Evolutionary conservation across 2,888 invertebrate species (phyloP), one percentile per base, ranked within the genome.

Genomic region (Tanypteryx hageni): DNA sequence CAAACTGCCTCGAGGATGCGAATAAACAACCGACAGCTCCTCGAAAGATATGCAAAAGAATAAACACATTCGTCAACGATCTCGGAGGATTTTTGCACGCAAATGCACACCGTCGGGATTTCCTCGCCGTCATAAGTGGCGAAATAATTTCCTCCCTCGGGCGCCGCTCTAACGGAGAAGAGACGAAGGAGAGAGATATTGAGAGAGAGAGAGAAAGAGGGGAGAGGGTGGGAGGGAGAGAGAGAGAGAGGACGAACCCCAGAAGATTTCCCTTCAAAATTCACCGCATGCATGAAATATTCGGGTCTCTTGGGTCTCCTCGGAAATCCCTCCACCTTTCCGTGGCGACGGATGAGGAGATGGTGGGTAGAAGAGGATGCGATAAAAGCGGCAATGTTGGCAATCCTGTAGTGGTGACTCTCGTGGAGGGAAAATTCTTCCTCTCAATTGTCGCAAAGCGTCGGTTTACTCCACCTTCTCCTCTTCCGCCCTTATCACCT

Each of bases 231-330:
- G n/a, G n/a, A n/a, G n/a, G n/a, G n/a, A 27, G 86, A 86, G 64
- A 31, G 64, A 68, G 11, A 44, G n/a, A 16, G 89, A 64, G n/a
- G 61, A 57, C 14, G 84, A n/a, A 44, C 56, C 44, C 68, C 14
- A 16, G 89, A 44, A 85, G 68, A 89, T 44, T 44, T 44, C 64
- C 68, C 18, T 68, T 64, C 89, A 56, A 89, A 89, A 89, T 89
- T 64, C 89, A 89, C 68, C 89, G 56, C 89, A 64, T 64, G 89
- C 89, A 89, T 64, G 89, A 89, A 89, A 89, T 44, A 89, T 89
- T 89, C 89, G 31, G 31, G 44, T 61, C 64, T 89, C 64, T 44
- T 8, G 13, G 64, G 64, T 68, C 18, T 83, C n/a, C 57, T 18
- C 5, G 16, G 10, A 7, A 16, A 16, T 64, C 61, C 86, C 86